These are phyloP conservation scores for Drosophila seguyi DNA, from an alignment of 1,140 invertebrate genomes.

Conservation along the genomic window DNA sequence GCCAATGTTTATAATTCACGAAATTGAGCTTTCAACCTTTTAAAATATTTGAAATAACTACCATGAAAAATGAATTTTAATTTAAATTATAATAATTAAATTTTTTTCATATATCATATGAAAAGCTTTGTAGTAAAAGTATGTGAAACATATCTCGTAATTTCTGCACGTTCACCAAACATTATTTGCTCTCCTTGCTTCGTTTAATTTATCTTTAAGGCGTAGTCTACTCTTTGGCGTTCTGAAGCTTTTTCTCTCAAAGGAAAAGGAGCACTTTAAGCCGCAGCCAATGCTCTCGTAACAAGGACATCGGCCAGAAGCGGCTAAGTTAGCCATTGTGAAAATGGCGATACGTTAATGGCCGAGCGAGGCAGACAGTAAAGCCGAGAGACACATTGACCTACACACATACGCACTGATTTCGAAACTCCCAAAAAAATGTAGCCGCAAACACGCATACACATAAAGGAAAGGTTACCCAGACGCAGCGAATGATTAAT, in stretches of 20 bases:
- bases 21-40: too few relatives aligned
- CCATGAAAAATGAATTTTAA: too few relatives aligned
- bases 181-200: neutral
- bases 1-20: too few relatives aligned
- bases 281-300: constrained; percentile 51
- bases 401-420: constrained; percentile 64
- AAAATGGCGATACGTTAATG: constrained; percentile 59
- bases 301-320: constrained; percentile 21
- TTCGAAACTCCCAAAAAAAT: constrained; percentile 44
- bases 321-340: constrained; percentile 49
- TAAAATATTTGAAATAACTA: too few relatives aligned
- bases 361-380: constrained; percentile 48
- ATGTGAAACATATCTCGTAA: neutral
- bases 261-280: constrained; percentile 29
- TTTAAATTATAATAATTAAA: too few relatives aligned
- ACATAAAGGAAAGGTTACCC: constrained; percentile 25
- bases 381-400: constrained; percentile 68
- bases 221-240: constrained; percentile 51
- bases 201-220: constrained; percentile 5
- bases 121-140: neutral
- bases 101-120: too few relatives aligned
- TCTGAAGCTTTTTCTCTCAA: neutral
- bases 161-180: neutral
- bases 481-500: constrained; percentile 72
- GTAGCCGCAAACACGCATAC: constrained; percentile 37